Conservation (phyloP, 2,888 invertebrate species). For the Drosophila leonis region DNA sequence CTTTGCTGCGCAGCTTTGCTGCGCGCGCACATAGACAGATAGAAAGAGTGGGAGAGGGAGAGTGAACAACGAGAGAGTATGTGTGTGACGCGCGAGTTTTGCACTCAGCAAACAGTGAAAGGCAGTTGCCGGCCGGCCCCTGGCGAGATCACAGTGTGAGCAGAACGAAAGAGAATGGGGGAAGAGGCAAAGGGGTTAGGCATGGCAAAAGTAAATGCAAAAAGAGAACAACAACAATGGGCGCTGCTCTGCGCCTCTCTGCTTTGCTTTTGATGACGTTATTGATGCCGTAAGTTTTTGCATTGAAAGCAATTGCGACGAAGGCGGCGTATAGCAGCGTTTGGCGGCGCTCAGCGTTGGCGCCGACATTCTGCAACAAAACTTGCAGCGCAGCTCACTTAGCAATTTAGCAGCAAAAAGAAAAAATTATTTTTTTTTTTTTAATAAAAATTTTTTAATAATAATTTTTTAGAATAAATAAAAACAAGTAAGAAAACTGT, state of each 20-base stretch:
- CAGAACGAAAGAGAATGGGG: slow-evolving; percentile 2
- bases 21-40: too few relatives aligned
- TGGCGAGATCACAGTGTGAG: slow-evolving; percentile 36
- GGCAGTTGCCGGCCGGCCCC: slow-evolving; percentile 40
- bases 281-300: slow-evolving; percentile 61
- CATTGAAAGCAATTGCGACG: slow-evolving; percentile 39
- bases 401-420: slow-evolving; percentile 21
- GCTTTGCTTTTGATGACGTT: slow-evolving; percentile 55
- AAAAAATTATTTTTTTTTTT: too few relatives aligned
- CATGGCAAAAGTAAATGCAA: not conserved
- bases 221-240: not conserved
- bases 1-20: too few relatives aligned
- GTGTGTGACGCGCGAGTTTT: too few relatives aligned
- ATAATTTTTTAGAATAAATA: too few relatives aligned
- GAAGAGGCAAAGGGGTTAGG: not conserved
- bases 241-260: slow-evolving; percentile 9
- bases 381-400: slow-evolving; percentile 24
- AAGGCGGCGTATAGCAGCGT: slow-evolving; percentile 8
- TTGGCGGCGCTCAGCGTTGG: slow-evolving; percentile 14
- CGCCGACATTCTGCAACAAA: slow-evolving; percentile 15
- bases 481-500: too few relatives aligned
- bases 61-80: too few relatives aligned
- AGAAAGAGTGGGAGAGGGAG: too few relatives aligned
- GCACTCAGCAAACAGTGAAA: too few relatives aligned
- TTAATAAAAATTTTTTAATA: too few relatives aligned